Base-by-base conservation (phyloP, 92 coral and sea anemone genomes). In the Montipora capitata region DNA sequence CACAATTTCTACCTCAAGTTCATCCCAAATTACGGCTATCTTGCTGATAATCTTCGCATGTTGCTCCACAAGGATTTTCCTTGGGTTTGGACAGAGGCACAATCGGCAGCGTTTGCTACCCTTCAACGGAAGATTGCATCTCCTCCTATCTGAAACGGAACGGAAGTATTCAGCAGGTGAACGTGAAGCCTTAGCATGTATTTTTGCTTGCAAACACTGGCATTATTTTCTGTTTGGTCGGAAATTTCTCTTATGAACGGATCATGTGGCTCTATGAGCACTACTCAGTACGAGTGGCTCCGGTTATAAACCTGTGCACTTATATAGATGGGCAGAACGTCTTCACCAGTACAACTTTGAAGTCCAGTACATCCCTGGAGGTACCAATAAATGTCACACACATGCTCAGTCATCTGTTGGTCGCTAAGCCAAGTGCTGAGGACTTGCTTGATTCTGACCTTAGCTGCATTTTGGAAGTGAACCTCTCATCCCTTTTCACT, bases 311-410 rank as follows among this genome's bases (percentile, higher is more conserved):
- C 58, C 58, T 43, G 58, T 72, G 11, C 57, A 58, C 9, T 44
- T 44, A 72, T 14, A 43, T 58, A 72, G 77, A 44, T 44, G 77
- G 77, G 77, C 58, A 44, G 58, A 72, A 72, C 77, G 40, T 72
- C 58, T 72, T n/a, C 9, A 15, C 38, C 7, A 70, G 75, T 70
- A 70, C 52, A 40, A 41, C 16, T 70, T 40, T 40, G n/a, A 70
- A 40, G 75, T 70, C 14, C 52, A 40, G 52, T 40, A n/a, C n/a
- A n/a, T n/a, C n/a, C n/a, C n/a, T n/a, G n/a, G n/a, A n/a, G n/a
- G n/a, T n/a, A n/a, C n/a, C n/a, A n/a, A n/a, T n/a, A n/a, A n/a
- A n/a, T n/a, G n/a, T n/a, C n/a, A n/a, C n/a, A n/a, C n/a, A 70
- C 77, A 40, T 70, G 52, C 75, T 41, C 16, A 70, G 75, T 70